Percentiles rank a stretch among this genome's conserved stretches.
These are phyloP conservation scores for Pseudorhiza aurosa DNA, from an alignment of 30 jellyfish, hydroid and myxozoan genomes.

Conservation along the genomic window DNA sequence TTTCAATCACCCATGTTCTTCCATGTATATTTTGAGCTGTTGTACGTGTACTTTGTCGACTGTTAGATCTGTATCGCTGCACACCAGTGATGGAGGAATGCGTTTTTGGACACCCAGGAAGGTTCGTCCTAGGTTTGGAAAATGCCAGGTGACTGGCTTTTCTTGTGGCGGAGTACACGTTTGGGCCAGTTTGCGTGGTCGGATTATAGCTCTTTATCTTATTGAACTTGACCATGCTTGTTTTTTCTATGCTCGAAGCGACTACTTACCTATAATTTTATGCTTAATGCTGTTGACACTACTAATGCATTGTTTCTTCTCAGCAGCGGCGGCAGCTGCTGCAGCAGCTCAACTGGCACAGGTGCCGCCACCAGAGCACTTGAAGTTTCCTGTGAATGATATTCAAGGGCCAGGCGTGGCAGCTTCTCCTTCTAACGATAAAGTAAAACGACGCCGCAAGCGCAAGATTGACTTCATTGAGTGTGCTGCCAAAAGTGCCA, in stretches of 20 bases:
- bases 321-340: slow-evolving; percentile 52
- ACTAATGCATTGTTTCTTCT: background rate
- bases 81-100: too few species aligned
- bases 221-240: too few species aligned
- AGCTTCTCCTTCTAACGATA: slow-evolving; percentile 23
- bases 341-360: slow-evolving; percentile 67
- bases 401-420: slow-evolving; percentile 23
- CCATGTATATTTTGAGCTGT: too few species aligned
- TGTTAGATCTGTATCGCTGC: too few species aligned
- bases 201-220: background rate
- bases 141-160: too few species aligned
- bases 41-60: too few species aligned
- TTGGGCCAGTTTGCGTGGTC: too few species aligned
- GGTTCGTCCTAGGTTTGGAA: too few species aligned
- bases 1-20: too few species aligned
- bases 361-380: slow-evolving; percentile 73
- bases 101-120: too few species aligned
- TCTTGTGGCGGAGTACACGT: too few species aligned
- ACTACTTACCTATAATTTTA: background rate
- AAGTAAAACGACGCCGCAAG: slow-evolving; percentile 48
- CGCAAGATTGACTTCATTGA: slow-evolving; percentile 51
- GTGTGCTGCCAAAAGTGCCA: background rate
- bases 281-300: background rate
- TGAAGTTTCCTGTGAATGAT: slow-evolving; percentile 48
- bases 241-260: too few species aligned